Base-by-base conservation (phyloP, 1,140 invertebrate genomes). In the Cotesia typhae region DNA sequence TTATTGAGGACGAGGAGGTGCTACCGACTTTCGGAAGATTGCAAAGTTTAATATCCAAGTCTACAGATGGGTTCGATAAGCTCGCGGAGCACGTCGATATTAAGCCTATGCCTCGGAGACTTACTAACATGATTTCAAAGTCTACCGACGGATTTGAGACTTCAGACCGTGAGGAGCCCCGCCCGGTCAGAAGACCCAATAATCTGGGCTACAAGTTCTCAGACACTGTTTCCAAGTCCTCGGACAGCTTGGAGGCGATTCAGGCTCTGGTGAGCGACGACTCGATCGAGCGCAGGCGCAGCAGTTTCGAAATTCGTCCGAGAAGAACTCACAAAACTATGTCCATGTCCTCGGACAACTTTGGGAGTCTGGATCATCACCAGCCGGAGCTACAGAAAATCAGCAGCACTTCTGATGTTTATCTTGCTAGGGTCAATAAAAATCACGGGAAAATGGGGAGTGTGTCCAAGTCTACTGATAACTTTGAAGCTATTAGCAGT, bases 321-420 rank as follows among this genome's bases (percentile, higher is more conserved):
- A 75, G 78, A 2, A 72, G 73, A 47, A 71, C 38, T 20, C 57
- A 28, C 67, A 85, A 82, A 57, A 64, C 78, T 4, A 85, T 86
- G 35, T 87, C 84, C 0, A 86, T 86, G 51, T 87, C 86, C 0
- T 82, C 84, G 12, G 86, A 87, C 51, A 86, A 75, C 63, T 86
- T 87, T 65, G 83, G 86, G 0, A 4, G 76, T 2, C 71, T 80
- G 1, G 81, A 83, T 67, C 78, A 4, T 66, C 35, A 64, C 61
- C 41, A 41, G 10, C 41, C 41, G 7, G 82, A 84, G 3, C 6
- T 82, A 7, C 75, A 79, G n/a, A 86, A 85, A 41, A 69, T 81
- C 36, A 82, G 80, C 69, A 86, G 85, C 67, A 47, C 78, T 0
- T 85, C 83, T 0, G 86, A 87, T n/a, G 73, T 85, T n/a, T 83